These are phyloP conservation scores for Oscheius sp. DNA, from an alignment of 2,888 invertebrate species.

Conservation along the genomic window DNA sequence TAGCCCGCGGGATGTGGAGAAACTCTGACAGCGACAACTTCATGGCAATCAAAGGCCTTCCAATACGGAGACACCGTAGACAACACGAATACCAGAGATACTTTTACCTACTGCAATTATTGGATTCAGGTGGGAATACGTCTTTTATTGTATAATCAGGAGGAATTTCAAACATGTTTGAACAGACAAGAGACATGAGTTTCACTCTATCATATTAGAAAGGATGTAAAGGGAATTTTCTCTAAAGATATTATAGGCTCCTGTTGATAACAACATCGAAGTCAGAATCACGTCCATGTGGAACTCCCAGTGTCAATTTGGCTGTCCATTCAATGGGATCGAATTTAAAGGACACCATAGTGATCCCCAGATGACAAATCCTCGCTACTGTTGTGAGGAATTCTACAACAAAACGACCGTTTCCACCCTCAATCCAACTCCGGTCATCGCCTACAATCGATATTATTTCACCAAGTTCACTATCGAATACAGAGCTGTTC, in stretches of 20 bases:
- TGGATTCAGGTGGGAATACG: slow-evolving; percentile 23
- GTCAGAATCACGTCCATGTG: slow-evolving; percentile 32
- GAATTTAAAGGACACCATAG: slow-evolving; percentile 14
- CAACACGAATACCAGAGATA: slow-evolving; percentile 26
- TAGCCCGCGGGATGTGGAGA: slow-evolving; percentile 43
- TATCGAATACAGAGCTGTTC: slow-evolving; percentile 32
- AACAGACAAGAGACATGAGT: neutral
- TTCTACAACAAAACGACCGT: slow-evolving; percentile 34
- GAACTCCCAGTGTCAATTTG: slow-evolving; percentile 43
- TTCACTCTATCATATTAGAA: too few relatives aligned
- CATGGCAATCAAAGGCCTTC: slow-evolving; percentile 36
- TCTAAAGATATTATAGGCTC: slow-evolving; percentile 34
- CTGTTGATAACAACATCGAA: slow-evolving; percentile 37
- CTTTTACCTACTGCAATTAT: slow-evolving; percentile 28
- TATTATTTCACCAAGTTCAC: slow-evolving; percentile 33
- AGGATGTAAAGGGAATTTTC: too few relatives aligned
- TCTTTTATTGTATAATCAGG: too few relatives aligned
- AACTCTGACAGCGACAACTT: slow-evolving; percentile 36
- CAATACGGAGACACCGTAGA: slow-evolving; percentile 35
- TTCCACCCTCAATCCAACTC: slow-evolving; percentile 35
- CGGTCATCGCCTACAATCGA: slow-evolving; percentile 40
- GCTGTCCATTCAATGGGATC: slow-evolving; percentile 46
- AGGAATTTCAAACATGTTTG: too few relatives aligned
- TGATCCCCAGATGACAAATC: neutral
- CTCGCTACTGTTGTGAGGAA: slow-evolving; percentile 36